Base-by-base conservation (phyloP, 2,113 vertebrate species). In the Calidris pygmaea region DNA sequence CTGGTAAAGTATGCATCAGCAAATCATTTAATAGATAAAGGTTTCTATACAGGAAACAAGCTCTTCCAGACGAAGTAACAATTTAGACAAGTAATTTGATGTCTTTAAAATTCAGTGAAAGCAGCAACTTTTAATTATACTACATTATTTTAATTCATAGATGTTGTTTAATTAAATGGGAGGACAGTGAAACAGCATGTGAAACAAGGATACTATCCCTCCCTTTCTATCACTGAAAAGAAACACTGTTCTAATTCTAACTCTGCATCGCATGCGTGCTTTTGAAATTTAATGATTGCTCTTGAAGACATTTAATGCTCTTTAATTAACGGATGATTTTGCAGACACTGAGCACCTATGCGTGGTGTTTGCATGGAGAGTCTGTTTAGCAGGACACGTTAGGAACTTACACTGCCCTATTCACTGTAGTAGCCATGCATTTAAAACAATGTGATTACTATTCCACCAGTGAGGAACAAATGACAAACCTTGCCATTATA, bases 71-170 rank as follows among this genome's bases (percentile, higher is more conserved):
- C 1, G 19, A 89, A 89, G 39, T 53, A 87, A 93, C 60, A 72
- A 89, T 87, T 90, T 94, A 48, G 43, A 91, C 14, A 48, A 62
- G 53, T 62, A 94, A 93, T 87, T 48, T 71, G 68, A 89, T 87
- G 52, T 39, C 47, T 92, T 92, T 82, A 92, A 93, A 94, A 96
- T 87, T 89, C 56, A 85, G 35, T 60, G 66, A 95, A 95, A 92
- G 60, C 32, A 86, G 67, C 16, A 89, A 53, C 32, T 86, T 93
- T 93, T 75, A 94, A 96, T 95, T 92, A 89, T 22, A 80, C 63
- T 60, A 67, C 37, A 52, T 47, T 92, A 90, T 67, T 87, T 86
- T 89, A 84, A 84, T 74, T 58, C 43, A 59, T 41, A 90, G 50
- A 41, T 0, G 0, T 68, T 74, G 56, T 60, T 90, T 92, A 78